Evolutionary conservation across 2,797 vertebrate species (phyloP).

Genomic region (Acanthurus leucopareius): DNA sequence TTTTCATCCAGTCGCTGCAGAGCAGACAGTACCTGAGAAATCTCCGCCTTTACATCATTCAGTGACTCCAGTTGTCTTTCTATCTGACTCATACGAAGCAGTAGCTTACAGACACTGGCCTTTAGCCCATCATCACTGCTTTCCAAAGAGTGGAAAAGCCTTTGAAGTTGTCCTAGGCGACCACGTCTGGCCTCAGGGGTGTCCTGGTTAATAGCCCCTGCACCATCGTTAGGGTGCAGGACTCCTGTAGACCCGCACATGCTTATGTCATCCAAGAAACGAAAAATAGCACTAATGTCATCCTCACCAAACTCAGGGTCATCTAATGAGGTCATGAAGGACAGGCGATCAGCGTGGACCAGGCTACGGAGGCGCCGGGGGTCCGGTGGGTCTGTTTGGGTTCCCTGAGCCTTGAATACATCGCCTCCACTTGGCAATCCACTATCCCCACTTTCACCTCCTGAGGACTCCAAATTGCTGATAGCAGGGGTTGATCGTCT

Average conservation of each 20-base stretch:
- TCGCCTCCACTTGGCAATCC: constrained; percentile 75
- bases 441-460: constrained; percentile 64
- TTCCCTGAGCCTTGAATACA: constrained; percentile 89
- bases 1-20: constrained; percentile 93
- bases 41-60: constrained; percentile 94
- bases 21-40: constrained; percentile 94
- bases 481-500: constrained; percentile 76
- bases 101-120: constrained; percentile 93
- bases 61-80: constrained; percentile 96
- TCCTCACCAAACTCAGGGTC: constrained; percentile 94
- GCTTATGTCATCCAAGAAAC: constrained; percentile 98
- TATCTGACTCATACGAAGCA: constrained; percentile 94
- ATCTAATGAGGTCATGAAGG: constrained; percentile 92
- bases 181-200: constrained; percentile 81
- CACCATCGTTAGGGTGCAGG: constrained; percentile 89
- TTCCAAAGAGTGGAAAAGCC: constrained; percentile 87
- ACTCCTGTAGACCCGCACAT: constrained; percentile 95
- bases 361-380: constrained; percentile 89
- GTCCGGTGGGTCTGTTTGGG: constrained; percentile 93
- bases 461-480: constrained; percentile 63
- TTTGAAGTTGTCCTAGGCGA: constrained; percentile 87
- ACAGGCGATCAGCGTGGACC: constrained; percentile 89
- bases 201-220: constrained; percentile 88
- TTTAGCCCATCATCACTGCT: constrained; percentile 94
- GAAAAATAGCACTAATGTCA: constrained; percentile 98